Conservation (phyloP, 1,140 invertebrate genomes). For the Steinernema khuongi region DNA sequence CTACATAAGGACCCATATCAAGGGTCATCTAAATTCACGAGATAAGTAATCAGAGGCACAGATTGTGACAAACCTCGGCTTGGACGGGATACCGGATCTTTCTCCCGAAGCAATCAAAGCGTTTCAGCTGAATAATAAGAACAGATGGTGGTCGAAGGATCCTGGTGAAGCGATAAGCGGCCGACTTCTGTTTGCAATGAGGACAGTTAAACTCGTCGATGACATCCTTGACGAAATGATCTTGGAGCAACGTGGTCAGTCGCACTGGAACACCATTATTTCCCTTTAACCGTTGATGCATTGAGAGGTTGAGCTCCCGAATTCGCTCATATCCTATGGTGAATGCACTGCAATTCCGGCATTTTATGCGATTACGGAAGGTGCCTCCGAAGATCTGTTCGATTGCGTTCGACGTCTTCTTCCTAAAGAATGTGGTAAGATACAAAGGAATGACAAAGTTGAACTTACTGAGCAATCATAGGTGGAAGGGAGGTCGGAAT, state of each 20-base stretch:
- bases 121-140: constrained; percentile 29
- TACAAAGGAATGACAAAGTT: neutral
- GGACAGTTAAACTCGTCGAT: constrained; percentile 23
- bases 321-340: constrained; percentile 33
- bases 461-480: neutral
- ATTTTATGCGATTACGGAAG: constrained; percentile 32
- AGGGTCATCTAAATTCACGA: constrained; percentile 27
- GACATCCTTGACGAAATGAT: constrained; percentile 26
- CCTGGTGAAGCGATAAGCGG: constrained; percentile 21
- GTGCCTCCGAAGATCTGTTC: constrained; percentile 35
- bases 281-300: neutral
- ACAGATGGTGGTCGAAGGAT: constrained; percentile 28
- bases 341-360: constrained; percentile 11
- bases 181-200: constrained; percentile 26
- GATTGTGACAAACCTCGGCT: constrained; percentile 21
- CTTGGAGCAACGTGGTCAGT: constrained; percentile 18
- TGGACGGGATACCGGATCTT: constrained; percentile 26
- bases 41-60: neutral
- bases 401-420: constrained; percentile 25
- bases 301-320: constrained; percentile 30
- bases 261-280: neutral
- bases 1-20: neutral
- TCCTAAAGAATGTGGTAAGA: constrained; percentile 25
- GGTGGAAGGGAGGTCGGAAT: neutral
- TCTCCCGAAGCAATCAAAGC: constrained; percentile 27